Percentiles rank a stretch among this genome's conserved stretches.
Evolutionary conservation across 1,140 invertebrate genomes (phyloP).

Genomic region (Schlechtendalia chinensis): DNA sequence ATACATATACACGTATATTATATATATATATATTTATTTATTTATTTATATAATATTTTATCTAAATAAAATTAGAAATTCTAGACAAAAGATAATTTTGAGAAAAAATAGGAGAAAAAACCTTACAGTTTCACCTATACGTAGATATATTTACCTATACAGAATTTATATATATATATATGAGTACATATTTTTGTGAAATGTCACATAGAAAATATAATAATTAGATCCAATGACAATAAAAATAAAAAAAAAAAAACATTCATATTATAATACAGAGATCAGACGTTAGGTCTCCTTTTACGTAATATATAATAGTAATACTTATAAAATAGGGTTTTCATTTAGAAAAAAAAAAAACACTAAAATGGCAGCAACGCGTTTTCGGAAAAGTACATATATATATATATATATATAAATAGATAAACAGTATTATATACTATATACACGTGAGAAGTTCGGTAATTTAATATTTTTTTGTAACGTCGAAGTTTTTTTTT

Average conservation of each 20-base stretch:
- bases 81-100: too few species aligned
- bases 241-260: background rate
- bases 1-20: conserved; percentile 12
- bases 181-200: background rate
- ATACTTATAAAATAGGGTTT: too few species aligned
- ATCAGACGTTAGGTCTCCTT: conserved; percentile 22
- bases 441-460: background rate
- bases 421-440: too few species aligned
- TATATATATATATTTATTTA: background rate
- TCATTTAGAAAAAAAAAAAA: too few species aligned
- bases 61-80: conserved; percentile 24
- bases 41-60: too few species aligned
- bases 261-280: background rate
- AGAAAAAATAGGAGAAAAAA: conserved; percentile 8
- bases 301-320: background rate
- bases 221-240: conserved; percentile 1
- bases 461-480: too few species aligned
- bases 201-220: background rate
- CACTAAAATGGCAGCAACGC: too few species aligned
- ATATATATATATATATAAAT: background rate
- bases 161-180: background rate
- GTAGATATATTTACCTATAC: conserved; percentile 21
- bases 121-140: conserved; percentile 5
- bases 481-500: too few species aligned
- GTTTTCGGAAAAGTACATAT: background rate